These are phyloP conservation scores for Drosophila suzukii DNA, from an alignment of 1,140 invertebrate species.

Conservation along the genomic window DNA sequence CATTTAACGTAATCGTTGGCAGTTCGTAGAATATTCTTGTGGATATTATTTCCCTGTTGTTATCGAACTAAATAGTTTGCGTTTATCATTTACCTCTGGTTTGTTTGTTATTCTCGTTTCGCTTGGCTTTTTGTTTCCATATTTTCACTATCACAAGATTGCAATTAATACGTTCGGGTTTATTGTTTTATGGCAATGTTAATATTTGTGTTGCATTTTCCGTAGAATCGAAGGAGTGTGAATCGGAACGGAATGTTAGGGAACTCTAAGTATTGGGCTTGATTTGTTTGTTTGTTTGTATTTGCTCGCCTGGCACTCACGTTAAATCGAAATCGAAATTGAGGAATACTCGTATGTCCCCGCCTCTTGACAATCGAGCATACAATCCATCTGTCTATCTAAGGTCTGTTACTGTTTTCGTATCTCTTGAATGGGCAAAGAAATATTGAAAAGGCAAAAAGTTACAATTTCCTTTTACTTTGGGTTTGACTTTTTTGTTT, in stretches of 20 bases:
- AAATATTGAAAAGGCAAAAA: slow-evolving; percentile 16
- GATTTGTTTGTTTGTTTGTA: slow-evolving; percentile 35
- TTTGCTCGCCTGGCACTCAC: slow-evolving; percentile 18
- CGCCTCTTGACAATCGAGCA: neutral
- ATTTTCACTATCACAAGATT: slow-evolving; percentile 38
- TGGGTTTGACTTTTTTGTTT: slow-evolving; percentile 29
- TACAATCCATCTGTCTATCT: slow-evolving; percentile 40
- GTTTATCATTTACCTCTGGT: slow-evolving; percentile 31
- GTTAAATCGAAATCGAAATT: slow-evolving; percentile 25
- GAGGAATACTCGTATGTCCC: slow-evolving; percentile 21
- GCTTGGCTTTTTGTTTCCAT: slow-evolving; percentile 13
- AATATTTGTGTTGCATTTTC: slow-evolving; percentile 52
- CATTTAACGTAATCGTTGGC: no score
- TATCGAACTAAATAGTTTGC: slow-evolving; percentile 9
- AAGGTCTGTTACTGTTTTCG: slow-evolving; percentile 46
- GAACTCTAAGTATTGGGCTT: slow-evolving; percentile 21
- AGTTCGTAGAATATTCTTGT: neutral
- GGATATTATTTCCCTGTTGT: neutral
- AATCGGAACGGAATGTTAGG: slow-evolving; percentile 19
- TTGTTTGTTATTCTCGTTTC: slow-evolving; percentile 23
- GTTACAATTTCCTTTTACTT: slow-evolving; percentile 32
- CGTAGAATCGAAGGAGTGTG: slow-evolving; percentile 1
- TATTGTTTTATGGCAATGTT: slow-evolving; percentile 41
- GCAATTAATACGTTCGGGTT: slow-evolving; percentile 45
- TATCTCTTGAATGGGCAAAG: slow-evolving; percentile 56